A percentile compares a stretch with the other conserved stretches of the same genome.
These are phyloP conservation scores for Venusia cambrica DNA, from an alignment of 2,888 invertebrate genomes.

Conservation along the genomic window DNA sequence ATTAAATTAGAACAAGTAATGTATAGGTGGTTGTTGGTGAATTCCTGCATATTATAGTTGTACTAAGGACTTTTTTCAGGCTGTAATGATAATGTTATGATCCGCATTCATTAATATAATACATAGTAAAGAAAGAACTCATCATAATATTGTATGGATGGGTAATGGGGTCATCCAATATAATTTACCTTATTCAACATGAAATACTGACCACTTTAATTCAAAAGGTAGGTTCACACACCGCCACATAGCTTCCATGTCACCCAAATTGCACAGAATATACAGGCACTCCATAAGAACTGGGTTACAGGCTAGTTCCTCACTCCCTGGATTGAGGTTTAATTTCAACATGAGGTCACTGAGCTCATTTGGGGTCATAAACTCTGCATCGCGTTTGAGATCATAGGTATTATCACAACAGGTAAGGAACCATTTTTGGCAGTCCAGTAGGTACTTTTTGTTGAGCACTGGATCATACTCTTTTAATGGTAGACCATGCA, in stretches of 20 bases:
- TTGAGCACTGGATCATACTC: slow-evolving; percentile 87
- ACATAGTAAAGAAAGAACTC: too few relatives aligned
- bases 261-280: slow-evolving; percentile 84
- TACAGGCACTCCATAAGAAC: slow-evolving; percentile 85
- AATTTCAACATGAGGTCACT: slow-evolving; percentile 20
- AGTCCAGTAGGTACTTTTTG: slow-evolving; percentile 85
- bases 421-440: slow-evolving; percentile 83
- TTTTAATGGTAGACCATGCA: slow-evolving; percentile 77
- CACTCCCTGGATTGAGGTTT: slow-evolving; percentile 22
- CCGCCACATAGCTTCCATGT: slow-evolving; percentile 77
- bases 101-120: too few relatives aligned
- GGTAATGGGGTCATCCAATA: too few relatives aligned
- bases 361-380: slow-evolving; percentile 1
- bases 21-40: too few relatives aligned
- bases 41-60: too few relatives aligned
- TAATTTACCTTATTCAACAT: too few relatives aligned
- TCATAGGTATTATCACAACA: slow-evolving; percentile 76
- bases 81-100: too few relatives aligned
- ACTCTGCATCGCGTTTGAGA: slow-evolving; percentile 3
- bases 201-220: slow-evolving; percentile 67
- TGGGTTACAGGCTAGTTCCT: slow-evolving; percentile 50
- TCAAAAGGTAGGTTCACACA: slow-evolving; percentile 63
- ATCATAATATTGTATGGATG: too few relatives aligned
- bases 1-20: not conserved
- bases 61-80: too few relatives aligned